These are phyloP conservation scores for Amniataba percoides DNA, from an alignment of 2,797 vertebrate species.

Conservation along the genomic window DNA sequence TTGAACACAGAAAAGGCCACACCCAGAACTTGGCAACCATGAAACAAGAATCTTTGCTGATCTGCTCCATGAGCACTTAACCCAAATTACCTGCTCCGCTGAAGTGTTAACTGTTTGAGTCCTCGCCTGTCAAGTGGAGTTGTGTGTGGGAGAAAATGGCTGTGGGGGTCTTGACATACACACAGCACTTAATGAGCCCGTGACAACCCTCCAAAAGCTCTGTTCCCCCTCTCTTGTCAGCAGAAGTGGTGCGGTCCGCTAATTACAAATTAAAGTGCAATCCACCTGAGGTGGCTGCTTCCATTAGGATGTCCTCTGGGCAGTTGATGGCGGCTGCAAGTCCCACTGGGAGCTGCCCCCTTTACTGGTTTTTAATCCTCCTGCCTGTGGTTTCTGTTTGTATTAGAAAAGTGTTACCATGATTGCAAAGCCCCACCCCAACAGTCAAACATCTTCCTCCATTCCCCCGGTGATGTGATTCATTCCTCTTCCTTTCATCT, in stretches of 20 bases:
- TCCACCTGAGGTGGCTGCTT: constrained; percentile 67
- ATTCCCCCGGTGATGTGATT: background rate
- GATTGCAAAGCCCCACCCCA: background rate
- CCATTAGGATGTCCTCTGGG: constrained; percentile 59
- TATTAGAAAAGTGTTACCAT: constrained; percentile 24
- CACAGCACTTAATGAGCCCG: constrained; percentile 54
- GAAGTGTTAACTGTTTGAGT: constrained; percentile 61
- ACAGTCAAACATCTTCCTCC: constrained; percentile 3
- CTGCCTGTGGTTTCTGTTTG: constrained; percentile 35
- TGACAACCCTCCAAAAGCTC: constrained; percentile 45
- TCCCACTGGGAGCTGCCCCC: constrained; percentile 53
- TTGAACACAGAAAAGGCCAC: constrained; percentile 24
- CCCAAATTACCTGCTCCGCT: constrained; percentile 74
- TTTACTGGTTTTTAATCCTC: constrained; percentile 43
- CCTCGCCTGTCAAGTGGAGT: constrained; percentile 55
- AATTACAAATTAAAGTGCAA: constrained; percentile 75
- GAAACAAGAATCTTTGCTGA: constrained; percentile 37
- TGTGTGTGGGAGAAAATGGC: constrained; percentile 62
- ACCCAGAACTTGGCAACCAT: constrained; percentile 21
- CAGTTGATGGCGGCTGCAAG: constrained; percentile 21
- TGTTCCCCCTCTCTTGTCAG: constrained; percentile 23
- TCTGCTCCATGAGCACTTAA: constrained; percentile 63
- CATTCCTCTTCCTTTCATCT: constrained; percentile 27
- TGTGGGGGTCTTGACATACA: constrained; percentile 57
- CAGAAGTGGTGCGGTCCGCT: constrained; percentile 65